Evolutionary conservation across 1,140 invertebrate genomes (phyloP).

Genomic region (Globodera rostochiensis): DNA sequence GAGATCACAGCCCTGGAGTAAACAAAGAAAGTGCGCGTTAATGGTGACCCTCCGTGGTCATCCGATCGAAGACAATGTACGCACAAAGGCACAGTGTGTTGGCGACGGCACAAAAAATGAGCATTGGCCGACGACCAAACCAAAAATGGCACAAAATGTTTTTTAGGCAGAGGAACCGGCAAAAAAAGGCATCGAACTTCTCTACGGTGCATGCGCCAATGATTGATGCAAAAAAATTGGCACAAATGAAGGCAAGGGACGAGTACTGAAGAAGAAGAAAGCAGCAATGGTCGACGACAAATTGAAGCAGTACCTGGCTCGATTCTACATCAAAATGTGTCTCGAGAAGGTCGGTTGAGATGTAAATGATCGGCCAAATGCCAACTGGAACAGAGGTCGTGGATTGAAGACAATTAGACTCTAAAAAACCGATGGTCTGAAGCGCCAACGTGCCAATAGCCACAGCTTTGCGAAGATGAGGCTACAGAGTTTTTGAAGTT

Average conservation of each 20-base stretch:
- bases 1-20: no score
- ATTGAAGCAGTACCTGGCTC: constrained; percentile 37
- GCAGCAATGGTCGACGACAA: not conserved
- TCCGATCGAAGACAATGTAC: constrained; percentile 57
- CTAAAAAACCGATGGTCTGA: constrained; percentile 31
- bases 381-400: constrained; percentile 49
- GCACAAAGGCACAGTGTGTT: constrained; percentile 52
- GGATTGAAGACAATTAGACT: no score
- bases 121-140: constrained; percentile 53
- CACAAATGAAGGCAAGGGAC: constrained; percentile 53
- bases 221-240: constrained; percentile 56
- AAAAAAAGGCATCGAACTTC: constrained; percentile 22
- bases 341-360: constrained; percentile 59
- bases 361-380: constrained; percentile 58
- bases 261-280: constrained; percentile 38
- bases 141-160: constrained; percentile 15
- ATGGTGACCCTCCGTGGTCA: constrained; percentile 24
- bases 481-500: no score
- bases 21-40: constrained; percentile 1
- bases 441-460: constrained; percentile 49
- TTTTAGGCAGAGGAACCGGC: no score
- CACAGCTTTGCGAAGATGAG: constrained; percentile 53
- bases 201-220: constrained; percentile 49
- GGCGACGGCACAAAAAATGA: constrained; percentile 54
- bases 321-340: constrained; percentile 47